Base-by-base conservation (phyloP, 1,140 invertebrate species). In the Lepidurus packardi region DNA sequence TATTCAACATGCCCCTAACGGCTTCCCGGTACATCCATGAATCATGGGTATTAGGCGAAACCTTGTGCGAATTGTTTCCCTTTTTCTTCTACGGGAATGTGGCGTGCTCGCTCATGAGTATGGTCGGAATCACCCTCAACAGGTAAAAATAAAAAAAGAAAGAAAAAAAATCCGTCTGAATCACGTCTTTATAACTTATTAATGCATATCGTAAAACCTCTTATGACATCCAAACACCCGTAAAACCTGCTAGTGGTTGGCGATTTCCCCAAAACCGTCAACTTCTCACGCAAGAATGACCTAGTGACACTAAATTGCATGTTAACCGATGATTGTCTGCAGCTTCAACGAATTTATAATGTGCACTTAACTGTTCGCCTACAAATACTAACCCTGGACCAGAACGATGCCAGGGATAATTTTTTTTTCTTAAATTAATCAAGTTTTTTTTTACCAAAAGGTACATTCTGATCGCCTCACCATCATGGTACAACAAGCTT, bases 21-120 rank as follows among this genome's bases (percentile, higher is more conserved):
- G 93, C 93, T 24, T 91, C 90, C 81, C 88, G 93, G 82, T 95
- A 92, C 84, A 91, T 93, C 81, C 88, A 92, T 82, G 89, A 93
- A 85, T 89, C 89, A 78, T 96, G 94, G 94, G 88, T 91, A 43
- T 87, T 94, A n/a, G 93, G 93, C 1, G 89, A 90, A 1, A 87
- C 88, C 1, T 87, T 94, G 13, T 95, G 94, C 84, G 89, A 90
- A 84, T 88, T 95, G 82, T 96, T 95, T 85, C 93, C 94, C 0
- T 91, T 95, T 80, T 90, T 95, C 81, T 94, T 95, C 85, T 95
- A 95, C 84, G 93, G 93, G 77, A 95, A 95, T 83, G 93, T 95
- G 13, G 93, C 92, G 1, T 91, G 93, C 13, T 95, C 93, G 0
- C 85, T 96, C 41, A 87, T 95, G 73, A 94, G 92, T 82, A 95